phyloP scores from a whole-genome alignment of 2,888 invertebrate genomes.

The Parochlus steinenii region DNA sequence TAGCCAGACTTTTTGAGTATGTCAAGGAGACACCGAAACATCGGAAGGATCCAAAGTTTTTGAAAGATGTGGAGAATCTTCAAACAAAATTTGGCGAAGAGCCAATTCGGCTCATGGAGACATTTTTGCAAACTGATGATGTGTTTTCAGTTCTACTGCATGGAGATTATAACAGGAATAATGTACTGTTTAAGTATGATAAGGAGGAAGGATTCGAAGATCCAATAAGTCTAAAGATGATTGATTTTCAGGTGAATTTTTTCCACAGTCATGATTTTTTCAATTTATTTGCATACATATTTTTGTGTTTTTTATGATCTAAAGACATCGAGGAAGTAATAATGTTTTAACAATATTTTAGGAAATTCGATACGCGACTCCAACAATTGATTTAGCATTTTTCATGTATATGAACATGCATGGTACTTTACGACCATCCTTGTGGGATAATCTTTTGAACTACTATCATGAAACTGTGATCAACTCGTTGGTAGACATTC shows the following conservation, averaged over 20 bases:
- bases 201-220: constrained; percentile 12
- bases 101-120: constrained; percentile 22
- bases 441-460: constrained; percentile 20
- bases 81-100: constrained; percentile 20
- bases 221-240: constrained; percentile 21
- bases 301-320: constrained; percentile 11
- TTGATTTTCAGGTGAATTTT: constrained; percentile 24
- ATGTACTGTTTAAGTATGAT: constrained; percentile 25
- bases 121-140: constrained; percentile 20
- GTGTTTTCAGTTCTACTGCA: constrained; percentile 24
- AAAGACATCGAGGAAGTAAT: neutral
- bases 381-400: constrained; percentile 24
- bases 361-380: constrained; percentile 24
- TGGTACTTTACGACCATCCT: constrained; percentile 16
- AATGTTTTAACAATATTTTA: neutral
- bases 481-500: constrained; percentile 18
- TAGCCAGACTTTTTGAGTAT: constrained; percentile 24
- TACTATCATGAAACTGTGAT: constrained; percentile 21
- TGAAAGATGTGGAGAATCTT: constrained; percentile 18
- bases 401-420: constrained; percentile 26
- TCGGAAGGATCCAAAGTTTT: constrained; percentile 13
- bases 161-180: constrained; percentile 29
- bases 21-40: constrained; percentile 17
- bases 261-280: neutral
- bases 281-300: constrained; percentile 17